Base-by-base conservation (phyloP, 2,797 vertebrate genomes). In the Argyrosomus regius region DNA sequence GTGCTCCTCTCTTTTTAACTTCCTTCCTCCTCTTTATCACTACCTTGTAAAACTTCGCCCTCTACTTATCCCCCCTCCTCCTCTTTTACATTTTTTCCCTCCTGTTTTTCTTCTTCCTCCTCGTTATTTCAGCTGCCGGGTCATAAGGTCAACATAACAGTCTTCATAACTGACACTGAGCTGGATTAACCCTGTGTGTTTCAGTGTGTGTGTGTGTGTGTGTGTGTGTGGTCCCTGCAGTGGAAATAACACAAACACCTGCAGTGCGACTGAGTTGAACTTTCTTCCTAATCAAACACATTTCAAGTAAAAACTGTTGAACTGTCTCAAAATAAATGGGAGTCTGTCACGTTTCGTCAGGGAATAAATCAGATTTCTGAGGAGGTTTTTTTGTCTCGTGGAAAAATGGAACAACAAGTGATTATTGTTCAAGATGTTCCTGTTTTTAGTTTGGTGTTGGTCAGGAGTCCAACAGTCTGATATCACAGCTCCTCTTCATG, bases 121-220 rank as follows among this genome's bases (percentile, higher is more conserved):
- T 84, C 77, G 63, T 82, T 81, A 78, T 81, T 82, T 87, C 80
- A 79, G 84, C 75, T 82, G 43, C 1, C 0, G 4, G 74, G 77
- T 88, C 82, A 77, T 50, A 0, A 70, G 66, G 81, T 88, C 87
- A 84, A 70, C 74, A 86, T 73, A 80, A 84, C 84, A 88, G 71
- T 63, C 50, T 41, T 68, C 77, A 46, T 75, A 54, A 12, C 10
- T 2, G 73, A 80, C 76, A 84, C 72, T 39, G 72, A 81, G 75
- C 80, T 7, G 35, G 76, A 77, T 87, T 80, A 82, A 39, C 58
- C 35, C 35, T 22, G 16, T 24, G 41, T 11, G 50, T 52, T 45
- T 64, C 60, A 69, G 67, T 63, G 53, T 39, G 60, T 68, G 64
- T 57, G 48, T 49, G 71, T 22, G 60, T 9, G 24, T 63, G 53